A percentile compares a stretch with the other conserved stretches of the same genome.
These are phyloP conservation scores for Batillaria attramentaria DNA, from an alignment of 1,140 invertebrate genomes.

Conservation along the genomic window DNA sequence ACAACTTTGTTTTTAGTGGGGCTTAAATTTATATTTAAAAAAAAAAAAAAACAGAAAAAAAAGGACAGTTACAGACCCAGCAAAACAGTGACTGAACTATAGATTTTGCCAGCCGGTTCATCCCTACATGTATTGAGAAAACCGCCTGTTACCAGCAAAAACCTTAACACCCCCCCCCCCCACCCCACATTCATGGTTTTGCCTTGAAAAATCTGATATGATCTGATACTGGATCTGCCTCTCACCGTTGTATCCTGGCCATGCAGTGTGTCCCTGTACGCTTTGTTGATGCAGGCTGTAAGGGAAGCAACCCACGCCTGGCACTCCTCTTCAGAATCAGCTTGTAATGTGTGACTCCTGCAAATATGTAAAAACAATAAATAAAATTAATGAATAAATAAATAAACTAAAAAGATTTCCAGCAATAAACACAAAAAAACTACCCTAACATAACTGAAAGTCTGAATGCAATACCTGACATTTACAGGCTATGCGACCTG, in stretches of 20 bases:
- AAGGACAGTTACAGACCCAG: not conserved
- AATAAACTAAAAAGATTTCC: not conserved
- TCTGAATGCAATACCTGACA: no score
- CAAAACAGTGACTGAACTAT: not conserved
- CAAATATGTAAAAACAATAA: slow-evolving; percentile 19
- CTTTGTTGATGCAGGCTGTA: slow-evolving; percentile 75
- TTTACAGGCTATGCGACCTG: no score
- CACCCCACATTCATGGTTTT: not conserved
- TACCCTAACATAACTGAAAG: no score
- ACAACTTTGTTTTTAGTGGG: slow-evolving; percentile 12
- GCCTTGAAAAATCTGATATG: not conserved
- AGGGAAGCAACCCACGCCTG: slow-evolving; percentile 90
- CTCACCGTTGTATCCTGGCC: slow-evolving; percentile 20
- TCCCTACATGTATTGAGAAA: not conserved
- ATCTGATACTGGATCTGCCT: no score
- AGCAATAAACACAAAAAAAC: not conserved
- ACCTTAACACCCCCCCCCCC: not conserved
- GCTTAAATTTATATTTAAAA: no score
- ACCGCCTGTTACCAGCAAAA: not conserved
- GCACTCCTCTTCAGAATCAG: slow-evolving; percentile 93
- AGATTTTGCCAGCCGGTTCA: not conserved
- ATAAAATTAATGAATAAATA: not conserved
- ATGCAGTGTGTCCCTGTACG: slow-evolving; percentile 61
- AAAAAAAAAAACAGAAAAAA: slow-evolving; percentile 11
- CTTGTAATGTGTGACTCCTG: slow-evolving; percentile 96